These are phyloP conservation scores for Trogon melanurus DNA, from an alignment of 2,113 vertebrate genomes.

Conservation along the genomic window DNA sequence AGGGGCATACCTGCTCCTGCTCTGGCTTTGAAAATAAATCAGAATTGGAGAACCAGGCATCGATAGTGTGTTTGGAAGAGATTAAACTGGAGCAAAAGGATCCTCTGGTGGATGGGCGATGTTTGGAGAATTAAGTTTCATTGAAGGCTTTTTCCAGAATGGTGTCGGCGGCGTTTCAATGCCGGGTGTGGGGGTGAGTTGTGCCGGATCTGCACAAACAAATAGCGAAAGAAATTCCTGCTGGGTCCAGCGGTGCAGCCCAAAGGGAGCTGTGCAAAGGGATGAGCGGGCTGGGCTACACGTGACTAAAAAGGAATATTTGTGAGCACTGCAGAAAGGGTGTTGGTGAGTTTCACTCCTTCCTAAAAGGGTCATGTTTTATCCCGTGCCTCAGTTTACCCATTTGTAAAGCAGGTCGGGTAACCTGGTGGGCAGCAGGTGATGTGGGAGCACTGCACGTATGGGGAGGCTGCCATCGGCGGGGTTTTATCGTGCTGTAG, in stretches of 20 bases:
- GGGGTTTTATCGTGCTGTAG: not conserved
- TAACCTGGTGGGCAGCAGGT: not conserved
- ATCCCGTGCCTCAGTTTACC: not conserved
- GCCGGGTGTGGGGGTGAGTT: fast-evolving
- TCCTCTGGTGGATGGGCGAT: not conserved
- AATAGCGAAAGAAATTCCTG: not conserved
- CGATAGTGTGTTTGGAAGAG: not conserved
- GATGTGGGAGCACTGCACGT: fast-evolving
- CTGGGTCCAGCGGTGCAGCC: fast-evolving
- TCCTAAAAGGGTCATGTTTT: not conserved
- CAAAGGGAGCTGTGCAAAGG: not conserved
- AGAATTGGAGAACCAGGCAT: fast-evolving
- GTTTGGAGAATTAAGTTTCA: not conserved
- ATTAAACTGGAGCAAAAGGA: not conserved
- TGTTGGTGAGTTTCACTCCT: fast-evolving
- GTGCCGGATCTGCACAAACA: not conserved
- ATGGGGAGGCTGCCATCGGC: fast-evolving
- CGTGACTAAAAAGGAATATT: not conserved
- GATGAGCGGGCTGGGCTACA: fast-evolving
- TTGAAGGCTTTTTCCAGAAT: not conserved
- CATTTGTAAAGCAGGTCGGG: not conserved
- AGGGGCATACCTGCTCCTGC: not conserved
- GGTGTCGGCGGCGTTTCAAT: fast-evolving
- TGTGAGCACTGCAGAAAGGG: not conserved
- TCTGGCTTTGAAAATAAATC: not conserved